Evolutionary conservation across 2,888 invertebrate species (phyloP).

Genomic region (Cataglyphis albicans): DNA sequence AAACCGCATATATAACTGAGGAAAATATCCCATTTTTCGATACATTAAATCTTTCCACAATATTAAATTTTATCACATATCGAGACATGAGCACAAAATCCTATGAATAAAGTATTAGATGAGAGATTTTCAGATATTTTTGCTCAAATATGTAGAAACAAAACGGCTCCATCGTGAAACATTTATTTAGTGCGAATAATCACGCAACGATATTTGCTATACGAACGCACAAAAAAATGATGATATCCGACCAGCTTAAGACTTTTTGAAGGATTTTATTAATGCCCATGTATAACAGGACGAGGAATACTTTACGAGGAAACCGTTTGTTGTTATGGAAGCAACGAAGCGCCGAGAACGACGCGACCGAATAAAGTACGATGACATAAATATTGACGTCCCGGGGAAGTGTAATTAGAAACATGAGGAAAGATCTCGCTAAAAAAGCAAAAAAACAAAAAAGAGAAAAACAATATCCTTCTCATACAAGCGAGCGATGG

Average conservation of each 20-base stretch:
- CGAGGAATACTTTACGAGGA: slow-evolving; percentile 51
- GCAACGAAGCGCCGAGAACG: slow-evolving; percentile 24
- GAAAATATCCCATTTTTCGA: background rate
- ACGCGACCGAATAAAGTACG: slow-evolving; percentile 53
- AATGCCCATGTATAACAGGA: slow-evolving; percentile 22
- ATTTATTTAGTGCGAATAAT: slow-evolving; percentile 3
- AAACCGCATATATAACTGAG: background rate
- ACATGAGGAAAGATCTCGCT: slow-evolving; percentile 29
- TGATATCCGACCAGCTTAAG: background rate
- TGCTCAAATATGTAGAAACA: background rate
- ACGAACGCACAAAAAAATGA: background rate
- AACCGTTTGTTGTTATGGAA: slow-evolving; percentile 40
- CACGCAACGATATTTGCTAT: background rate
- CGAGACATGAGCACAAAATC: background rate
- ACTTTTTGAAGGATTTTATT: slow-evolving; percentile 49
- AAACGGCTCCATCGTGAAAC: background rate
- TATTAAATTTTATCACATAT: background rate
- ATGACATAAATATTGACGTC: slow-evolving; percentile 66
- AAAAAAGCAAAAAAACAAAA: background rate
- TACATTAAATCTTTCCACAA: background rate
- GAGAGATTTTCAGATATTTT: background rate
- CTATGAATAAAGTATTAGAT: background rate
- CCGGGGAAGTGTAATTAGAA: slow-evolving; percentile 70
- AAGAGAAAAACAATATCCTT: slow-evolving; percentile 1
- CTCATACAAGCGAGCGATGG: background rate